Evolutionary conservation across 2,113 vertebrate genomes (phyloP), one percentile per base, ranked within the genome.

Genomic region (Typhlomys cinereus): DNA sequence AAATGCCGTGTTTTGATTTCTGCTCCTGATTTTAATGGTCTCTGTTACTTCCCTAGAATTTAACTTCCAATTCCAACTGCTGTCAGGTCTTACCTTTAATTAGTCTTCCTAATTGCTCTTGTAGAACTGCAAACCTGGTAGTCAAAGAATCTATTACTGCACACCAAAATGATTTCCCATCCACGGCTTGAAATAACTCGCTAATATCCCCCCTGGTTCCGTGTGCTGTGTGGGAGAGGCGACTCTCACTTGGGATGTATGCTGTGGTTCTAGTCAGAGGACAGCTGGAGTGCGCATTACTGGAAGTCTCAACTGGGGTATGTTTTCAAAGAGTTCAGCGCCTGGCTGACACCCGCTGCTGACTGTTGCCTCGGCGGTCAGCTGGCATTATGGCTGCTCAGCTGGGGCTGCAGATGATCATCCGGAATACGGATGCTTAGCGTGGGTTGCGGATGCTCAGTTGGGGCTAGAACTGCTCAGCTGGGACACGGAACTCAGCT

Each of bases 1-100:
- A 52, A 34, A n/a, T 11, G 27, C 31, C 17, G 20, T 67, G n/a
- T 92, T 95, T 85, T 74, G 15, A 89, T 94, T 73, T 96, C 64
- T 69, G 85, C 80, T 89, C 84, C 94, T 70, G 25, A 70, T 70
- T 92, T 82, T 80, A 69, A 73, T 67, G 25, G 48, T 67, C 52
- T 67, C 85, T 34, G 17, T 83, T 61, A 59, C 18, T 69, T 91
- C n/a, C 44, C 36, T 85, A 69, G 82, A 46, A 85, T 61, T 84
- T 75, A 54, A 61, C 41, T 85, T 88, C 14, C 25, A 67, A 5
- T 64, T 73, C 39, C 67, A 39, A 25, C 69, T 46, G 31, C 13
- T 88, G 34, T 25, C 50, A 48, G 64, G 15, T 23, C 64, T 95
- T 87, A 29, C 41, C 50, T 85, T 82, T n/a, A 61, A 57, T 79